Conservation (phyloP, 2,113 vertebrate genomes). For the Atherinomorus stipes region DNA sequence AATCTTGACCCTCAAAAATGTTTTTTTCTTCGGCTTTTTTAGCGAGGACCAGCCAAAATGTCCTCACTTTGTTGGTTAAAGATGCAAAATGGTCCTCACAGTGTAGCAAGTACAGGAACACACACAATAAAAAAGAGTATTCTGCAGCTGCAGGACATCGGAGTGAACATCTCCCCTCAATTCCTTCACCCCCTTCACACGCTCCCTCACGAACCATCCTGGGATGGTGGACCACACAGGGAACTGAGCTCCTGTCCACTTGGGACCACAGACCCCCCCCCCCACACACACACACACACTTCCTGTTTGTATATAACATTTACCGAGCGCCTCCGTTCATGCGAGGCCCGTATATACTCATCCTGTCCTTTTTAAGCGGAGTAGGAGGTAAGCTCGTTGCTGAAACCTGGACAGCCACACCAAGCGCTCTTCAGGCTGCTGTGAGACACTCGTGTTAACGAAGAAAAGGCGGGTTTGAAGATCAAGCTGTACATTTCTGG, state of each 20-base stretch:
- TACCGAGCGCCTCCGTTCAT: conserved; percentile 69
- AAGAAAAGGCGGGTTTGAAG: conserved; percentile 40
- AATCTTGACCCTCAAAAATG: too few relatives aligned
- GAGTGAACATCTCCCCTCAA: not conserved
- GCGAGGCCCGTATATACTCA: conserved; percentile 59
- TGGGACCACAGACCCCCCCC: conserved; percentile 39
- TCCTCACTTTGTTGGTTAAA: too few relatives aligned
- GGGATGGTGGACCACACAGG: conserved; percentile 52
- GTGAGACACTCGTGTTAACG: conserved; percentile 12
- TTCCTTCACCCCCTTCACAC: not conserved
- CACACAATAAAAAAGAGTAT: not conserved
- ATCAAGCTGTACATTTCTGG: conserved; percentile 68
- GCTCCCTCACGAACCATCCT: conserved; percentile 53
- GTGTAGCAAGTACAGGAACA: too few relatives aligned
- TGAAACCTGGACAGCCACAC: conserved; percentile 35
- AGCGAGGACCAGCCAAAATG: too few relatives aligned
- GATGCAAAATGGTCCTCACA: too few relatives aligned
- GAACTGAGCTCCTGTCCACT: conserved; percentile 36
- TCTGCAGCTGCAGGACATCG: conserved; percentile 19
- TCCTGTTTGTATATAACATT: conserved; percentile 79
- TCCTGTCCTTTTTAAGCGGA: conserved; percentile 62
- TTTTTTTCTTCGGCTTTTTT: too few relatives aligned
- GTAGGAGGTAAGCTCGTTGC: conserved; percentile 55
- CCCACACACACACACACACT: conserved; percentile 17
- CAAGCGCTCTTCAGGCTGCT: conserved; percentile 49